A percentile compares a stretch with the other conserved stretches of the same genome.
Conservation (phyloP, 2,797 vertebrate genomes). For the Poecilia velifera region DNA sequence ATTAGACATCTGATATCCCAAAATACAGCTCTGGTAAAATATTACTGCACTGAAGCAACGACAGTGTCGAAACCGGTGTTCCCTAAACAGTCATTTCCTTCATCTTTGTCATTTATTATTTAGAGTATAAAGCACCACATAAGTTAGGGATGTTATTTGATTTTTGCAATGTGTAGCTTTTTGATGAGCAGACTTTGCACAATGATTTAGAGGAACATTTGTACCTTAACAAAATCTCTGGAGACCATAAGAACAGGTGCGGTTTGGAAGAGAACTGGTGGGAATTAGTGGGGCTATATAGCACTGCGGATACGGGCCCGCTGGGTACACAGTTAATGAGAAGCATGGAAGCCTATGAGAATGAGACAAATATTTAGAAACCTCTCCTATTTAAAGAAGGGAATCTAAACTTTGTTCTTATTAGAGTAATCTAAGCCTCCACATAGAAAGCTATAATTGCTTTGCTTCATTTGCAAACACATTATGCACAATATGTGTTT, state of each 20-base stretch:
- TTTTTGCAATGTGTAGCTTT: background rate
- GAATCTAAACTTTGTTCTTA: slow-evolving; percentile 21
- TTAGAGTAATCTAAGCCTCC: background rate
- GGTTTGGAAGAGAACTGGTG: slow-evolving; percentile 37
- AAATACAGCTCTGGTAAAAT: background rate
- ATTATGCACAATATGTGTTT: background rate
- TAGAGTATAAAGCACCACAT: background rate
- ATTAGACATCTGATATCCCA: background rate
- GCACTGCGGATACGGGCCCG: slow-evolving; percentile 40
- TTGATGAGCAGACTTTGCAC: slow-evolving; percentile 26
- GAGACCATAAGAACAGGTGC: slow-evolving; percentile 27
- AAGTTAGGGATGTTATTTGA: background rate
- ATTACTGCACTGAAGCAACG: background rate
- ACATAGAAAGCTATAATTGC: background rate
- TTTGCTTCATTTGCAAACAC: slow-evolving; percentile 1
- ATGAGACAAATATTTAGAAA: slow-evolving; percentile 44
- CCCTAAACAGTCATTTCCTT: background rate
- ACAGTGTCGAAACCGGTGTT: background rate
- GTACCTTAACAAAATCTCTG: slow-evolving; percentile 32
- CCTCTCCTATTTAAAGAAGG: slow-evolving; percentile 19
- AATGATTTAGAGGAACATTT: slow-evolving; percentile 34
- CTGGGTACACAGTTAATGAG: slow-evolving; percentile 23
- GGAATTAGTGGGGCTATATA: slow-evolving; percentile 45
- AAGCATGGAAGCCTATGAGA: slow-evolving; percentile 20
- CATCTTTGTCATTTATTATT: background rate